These are phyloP conservation scores for Tenthredo mesomela DNA, from an alignment of 2,888 invertebrate species.

Conservation along the genomic window DNA sequence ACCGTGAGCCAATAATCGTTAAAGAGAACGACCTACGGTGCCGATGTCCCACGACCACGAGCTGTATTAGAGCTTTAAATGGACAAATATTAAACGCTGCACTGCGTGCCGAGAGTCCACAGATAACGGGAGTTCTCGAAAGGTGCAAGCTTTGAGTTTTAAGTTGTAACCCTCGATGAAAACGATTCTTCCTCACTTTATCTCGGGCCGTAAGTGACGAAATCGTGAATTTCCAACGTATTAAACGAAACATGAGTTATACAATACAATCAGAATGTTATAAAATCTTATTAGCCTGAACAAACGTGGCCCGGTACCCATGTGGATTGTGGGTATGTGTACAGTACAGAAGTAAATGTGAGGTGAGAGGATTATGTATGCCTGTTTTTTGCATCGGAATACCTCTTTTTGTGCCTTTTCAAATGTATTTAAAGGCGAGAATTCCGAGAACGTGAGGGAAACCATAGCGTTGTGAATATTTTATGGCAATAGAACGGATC, in stretches of 20 bases:
- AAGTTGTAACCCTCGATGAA: slow-evolving; percentile 5
- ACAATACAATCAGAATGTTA: background rate
- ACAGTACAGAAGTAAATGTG: background rate
- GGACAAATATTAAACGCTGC: slow-evolving; percentile 48
- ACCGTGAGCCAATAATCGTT: slow-evolving; percentile 75
- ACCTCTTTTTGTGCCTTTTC: background rate
- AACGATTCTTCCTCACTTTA: slow-evolving; percentile 22
- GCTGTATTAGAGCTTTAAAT: slow-evolving; percentile 43
- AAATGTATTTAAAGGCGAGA: background rate
- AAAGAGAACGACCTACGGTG: slow-evolving; percentile 75
- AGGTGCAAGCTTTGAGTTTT: slow-evolving; percentile 36
- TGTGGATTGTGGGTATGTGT: background rate
- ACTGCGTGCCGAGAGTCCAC: slow-evolving; percentile 33
- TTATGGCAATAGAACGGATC: background rate
- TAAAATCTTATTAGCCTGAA: background rate
- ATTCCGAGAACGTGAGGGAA: background rate
- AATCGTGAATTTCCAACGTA: background rate
- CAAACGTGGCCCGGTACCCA: background rate
- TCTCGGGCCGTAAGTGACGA: background rate
- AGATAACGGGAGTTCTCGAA: slow-evolving; percentile 38
- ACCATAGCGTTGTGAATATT: slow-evolving; percentile 10
- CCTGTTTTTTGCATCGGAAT: background rate
- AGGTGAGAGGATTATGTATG: background rate
- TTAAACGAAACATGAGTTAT: background rate
- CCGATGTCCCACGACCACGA: slow-evolving; percentile 67